A percentile compares a stretch with the other conserved stretches of the same genome.
phyloP scores from a whole-genome alignment of 2,113 vertebrate species.

The Macroglossus sobrinus region DNA sequence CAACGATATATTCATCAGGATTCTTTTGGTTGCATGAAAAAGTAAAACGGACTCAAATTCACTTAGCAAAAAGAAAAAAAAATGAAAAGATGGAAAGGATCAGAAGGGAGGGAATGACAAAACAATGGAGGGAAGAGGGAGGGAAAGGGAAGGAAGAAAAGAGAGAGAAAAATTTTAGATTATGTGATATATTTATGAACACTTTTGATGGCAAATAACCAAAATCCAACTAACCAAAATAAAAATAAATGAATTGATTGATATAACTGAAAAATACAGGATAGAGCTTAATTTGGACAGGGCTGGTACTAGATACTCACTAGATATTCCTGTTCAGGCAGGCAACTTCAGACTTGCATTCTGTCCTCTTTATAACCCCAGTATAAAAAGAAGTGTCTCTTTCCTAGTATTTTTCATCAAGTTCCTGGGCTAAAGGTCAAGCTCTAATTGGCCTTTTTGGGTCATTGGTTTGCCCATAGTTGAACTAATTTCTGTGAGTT shows the following conservation, averaged over 20 bases:
- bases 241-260: background rate
- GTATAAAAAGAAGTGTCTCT: background rate
- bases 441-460: background rate
- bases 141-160: background rate
- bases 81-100: background rate
- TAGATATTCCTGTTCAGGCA: background rate
- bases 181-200: background rate
- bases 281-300: background rate
- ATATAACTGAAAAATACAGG: background rate
- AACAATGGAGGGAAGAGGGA: too few species aligned
- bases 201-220: background rate
- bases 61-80: background rate
- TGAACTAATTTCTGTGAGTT: background rate
- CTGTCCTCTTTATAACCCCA: background rate
- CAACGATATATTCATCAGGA: background rate
- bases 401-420: background rate
- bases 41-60: background rate
- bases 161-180: background rate
- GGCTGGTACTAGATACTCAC: background rate
- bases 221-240: slow-evolving; percentile 20
- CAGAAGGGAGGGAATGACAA: background rate
- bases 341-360: background rate
- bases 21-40: background rate
- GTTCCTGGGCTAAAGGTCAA: background rate
- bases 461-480: background rate